A percentile compares a stretch with the other conserved stretches of the same genome.
Evolutionary conservation across 2,888 invertebrate genomes (phyloP).

Genomic region (Pammene fasciana): DNA sequence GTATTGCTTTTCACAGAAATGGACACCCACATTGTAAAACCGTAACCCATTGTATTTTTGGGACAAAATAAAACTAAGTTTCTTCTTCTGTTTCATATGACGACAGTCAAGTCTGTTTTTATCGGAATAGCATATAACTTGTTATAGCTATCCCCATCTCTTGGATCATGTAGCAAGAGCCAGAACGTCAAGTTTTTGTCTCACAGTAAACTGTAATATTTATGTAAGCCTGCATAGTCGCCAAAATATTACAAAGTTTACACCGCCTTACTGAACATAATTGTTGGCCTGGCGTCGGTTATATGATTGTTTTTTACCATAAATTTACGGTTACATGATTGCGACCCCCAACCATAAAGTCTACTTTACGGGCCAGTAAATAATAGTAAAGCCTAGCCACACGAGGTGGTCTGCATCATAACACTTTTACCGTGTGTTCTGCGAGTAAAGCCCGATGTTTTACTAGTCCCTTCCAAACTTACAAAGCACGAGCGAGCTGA

Average conservation of each 20-base stretch:
- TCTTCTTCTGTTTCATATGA: too few species aligned
- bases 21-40: slow-evolving; percentile 10
- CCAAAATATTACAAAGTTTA: too few species aligned
- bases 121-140: too few species aligned
- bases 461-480: neutral
- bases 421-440: slow-evolving; percentile 4
- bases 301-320: neutral
- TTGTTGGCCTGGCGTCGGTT: too few species aligned
- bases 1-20: slow-evolving; percentile 21
- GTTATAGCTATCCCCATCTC: too few species aligned
- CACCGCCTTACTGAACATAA: too few species aligned
- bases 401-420: slow-evolving; percentile 27
- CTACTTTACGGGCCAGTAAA: slow-evolving; percentile 7
- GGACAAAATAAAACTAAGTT: neutral
- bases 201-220: too few species aligned
- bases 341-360: slow-evolving; percentile 1
- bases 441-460: slow-evolving; percentile 2
- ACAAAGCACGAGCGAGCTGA: neutral
- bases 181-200: too few species aligned
- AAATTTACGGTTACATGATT: neutral
- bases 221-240: too few species aligned
- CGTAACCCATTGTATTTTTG: neutral
- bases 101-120: too few species aligned
- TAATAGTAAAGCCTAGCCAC: slow-evolving; percentile 22
- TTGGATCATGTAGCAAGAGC: too few species aligned